phyloP scores from a whole-genome alignment of 2,113 vertebrate genomes.

The Podocnemis expansa region DNA sequence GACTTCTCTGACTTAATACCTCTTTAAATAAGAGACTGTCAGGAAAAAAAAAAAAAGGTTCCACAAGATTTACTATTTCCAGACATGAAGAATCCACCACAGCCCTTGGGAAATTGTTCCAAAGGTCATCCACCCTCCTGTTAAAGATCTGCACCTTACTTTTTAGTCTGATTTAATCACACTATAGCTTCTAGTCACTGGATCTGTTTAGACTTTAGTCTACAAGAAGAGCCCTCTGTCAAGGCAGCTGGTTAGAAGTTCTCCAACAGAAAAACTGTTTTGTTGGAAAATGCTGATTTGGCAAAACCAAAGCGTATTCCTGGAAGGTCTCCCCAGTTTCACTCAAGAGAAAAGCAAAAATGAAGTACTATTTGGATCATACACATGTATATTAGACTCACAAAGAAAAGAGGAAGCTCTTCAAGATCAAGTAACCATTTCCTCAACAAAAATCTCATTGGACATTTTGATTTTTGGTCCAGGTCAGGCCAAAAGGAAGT shows the following conservation, averaged over 20 bases:
- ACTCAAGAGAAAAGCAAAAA: background rate
- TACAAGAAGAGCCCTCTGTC: background rate
- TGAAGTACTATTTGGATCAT: background rate
- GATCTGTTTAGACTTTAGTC: background rate
- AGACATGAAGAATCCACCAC: background rate
- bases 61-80: too few relatives aligned
- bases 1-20: too few relatives aligned
- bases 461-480: background rate
- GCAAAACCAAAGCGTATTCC: background rate
- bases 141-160: background rate
- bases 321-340: background rate
- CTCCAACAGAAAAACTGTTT: background rate
- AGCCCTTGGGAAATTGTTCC: background rate
- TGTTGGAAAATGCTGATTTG: background rate
- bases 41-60: too few relatives aligned
- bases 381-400: background rate
- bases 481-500: background rate
- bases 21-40: too few relatives aligned
- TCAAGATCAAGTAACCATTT: background rate
- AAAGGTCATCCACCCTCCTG: background rate
- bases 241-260: background rate
- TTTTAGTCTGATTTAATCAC: background rate
- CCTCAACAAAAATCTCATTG: background rate
- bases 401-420: background rate
- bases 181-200: background rate